Evolutionary conservation across 2,888 invertebrate genomes (phyloP).

Genomic region (Nomada fucata): DNA sequence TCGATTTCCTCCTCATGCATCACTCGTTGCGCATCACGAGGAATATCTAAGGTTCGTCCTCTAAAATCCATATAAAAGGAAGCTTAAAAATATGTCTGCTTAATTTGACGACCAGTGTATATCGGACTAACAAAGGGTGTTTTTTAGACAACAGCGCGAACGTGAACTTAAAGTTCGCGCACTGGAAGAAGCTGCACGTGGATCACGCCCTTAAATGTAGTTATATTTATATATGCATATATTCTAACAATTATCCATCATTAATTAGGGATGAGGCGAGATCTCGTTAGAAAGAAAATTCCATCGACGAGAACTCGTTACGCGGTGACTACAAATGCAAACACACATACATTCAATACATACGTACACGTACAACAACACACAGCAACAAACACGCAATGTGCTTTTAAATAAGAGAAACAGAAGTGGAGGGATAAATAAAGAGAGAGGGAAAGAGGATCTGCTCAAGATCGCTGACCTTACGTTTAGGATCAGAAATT

Average conservation of each 20-base stretch:
- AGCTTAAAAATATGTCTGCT: conserved; percentile 16
- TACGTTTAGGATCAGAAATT: conserved; percentile 66
- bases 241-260: conserved; percentile 71
- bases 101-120: conserved; percentile 31
- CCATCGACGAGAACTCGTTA: conserved; percentile 25
- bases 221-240: conserved; percentile 64
- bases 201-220: conserved; percentile 86
- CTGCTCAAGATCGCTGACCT: conserved; percentile 47
- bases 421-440: not conserved
- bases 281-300: conserved; percentile 33
- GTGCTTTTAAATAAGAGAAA: not conserved
- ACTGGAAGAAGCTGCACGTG: conserved; percentile 93
- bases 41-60: conserved; percentile 87
- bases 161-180: conserved; percentile 94
- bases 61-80: conserved; percentile 48
- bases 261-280: conserved; percentile 66
- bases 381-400: not conserved
- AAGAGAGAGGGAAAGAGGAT: conserved; percentile 8
- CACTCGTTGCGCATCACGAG: conserved; percentile 88
- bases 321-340: conserved; percentile 3
- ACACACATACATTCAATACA: too few species aligned
- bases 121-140: conserved; percentile 76
- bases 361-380: too few species aligned
- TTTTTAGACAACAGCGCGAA: conserved; percentile 91
- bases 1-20: conserved; percentile 87